phyloP scores from a whole-genome alignment of 2,797 vertebrate genomes.

The Agapornis canus region DNA sequence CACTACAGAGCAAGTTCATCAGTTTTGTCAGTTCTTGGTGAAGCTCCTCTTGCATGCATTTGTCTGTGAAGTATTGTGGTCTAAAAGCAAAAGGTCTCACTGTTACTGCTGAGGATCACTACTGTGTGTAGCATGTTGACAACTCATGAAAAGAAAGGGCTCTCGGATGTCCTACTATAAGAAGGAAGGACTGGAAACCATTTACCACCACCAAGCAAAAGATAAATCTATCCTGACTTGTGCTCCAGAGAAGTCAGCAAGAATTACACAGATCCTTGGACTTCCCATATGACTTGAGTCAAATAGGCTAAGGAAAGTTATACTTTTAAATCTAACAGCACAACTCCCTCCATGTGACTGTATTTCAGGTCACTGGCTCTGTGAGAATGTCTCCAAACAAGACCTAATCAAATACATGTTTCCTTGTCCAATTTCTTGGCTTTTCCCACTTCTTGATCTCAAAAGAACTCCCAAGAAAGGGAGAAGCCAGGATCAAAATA shows the following conservation, averaged over 20 bases:
- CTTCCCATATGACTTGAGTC: neutral
- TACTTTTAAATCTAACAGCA: neutral
- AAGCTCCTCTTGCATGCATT: neutral
- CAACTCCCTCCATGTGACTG: neutral
- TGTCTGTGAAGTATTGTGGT: neutral
- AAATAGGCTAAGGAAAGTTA: neutral
- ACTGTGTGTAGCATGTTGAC: neutral
- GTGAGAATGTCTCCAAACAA: neutral
- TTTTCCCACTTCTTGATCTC: neutral
- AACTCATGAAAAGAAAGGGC: neutral
- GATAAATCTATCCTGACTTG: neutral
- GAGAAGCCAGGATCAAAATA: neutral
- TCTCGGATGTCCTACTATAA: neutral
- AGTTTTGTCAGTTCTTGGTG: neutral
- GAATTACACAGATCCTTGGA: neutral
- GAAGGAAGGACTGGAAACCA: neutral
- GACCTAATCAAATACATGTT: neutral
- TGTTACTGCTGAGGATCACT: neutral
- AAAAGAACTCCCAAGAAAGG: neutral
- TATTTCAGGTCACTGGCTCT: neutral
- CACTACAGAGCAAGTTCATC: neutral
- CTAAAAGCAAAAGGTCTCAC: neutral
- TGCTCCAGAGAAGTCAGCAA: conserved; percentile 1
- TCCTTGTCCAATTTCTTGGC: neutral
- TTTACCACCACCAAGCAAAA: neutral